These are phyloP conservation scores for Clitarchus hookeri DNA, from an alignment of 2,888 invertebrate species.

Conservation along the genomic window DNA sequence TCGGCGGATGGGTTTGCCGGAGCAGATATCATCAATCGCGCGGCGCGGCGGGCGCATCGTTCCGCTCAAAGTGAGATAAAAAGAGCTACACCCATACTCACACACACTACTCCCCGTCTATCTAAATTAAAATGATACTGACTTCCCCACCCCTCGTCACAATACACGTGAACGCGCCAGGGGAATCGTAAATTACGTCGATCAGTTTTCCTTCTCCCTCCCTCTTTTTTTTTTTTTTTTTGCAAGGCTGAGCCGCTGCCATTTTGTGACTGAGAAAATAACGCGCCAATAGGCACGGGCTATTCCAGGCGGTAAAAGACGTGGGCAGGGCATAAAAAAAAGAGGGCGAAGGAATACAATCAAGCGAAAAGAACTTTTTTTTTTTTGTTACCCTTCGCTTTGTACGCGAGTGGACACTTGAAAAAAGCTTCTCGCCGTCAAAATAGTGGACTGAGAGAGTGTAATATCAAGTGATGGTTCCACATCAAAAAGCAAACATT, in stretches of 20 bases:
- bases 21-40: neutral
- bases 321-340: neutral
- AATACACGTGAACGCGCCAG: neutral
- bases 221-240: neutral
- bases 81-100: neutral
- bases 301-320: neutral
- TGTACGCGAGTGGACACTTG: too few species aligned
- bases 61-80: neutral
- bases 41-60: neutral
- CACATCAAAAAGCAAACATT: too few species aligned
- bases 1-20: neutral
- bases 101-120: neutral
- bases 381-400: neutral
- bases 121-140: slow-evolving; percentile 11
- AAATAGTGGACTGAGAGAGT: too few species aligned
- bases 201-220: neutral
- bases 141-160: neutral
- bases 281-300: neutral
- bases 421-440: too few species aligned
- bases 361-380: neutral
- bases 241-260: neutral
- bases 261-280: neutral
- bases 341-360: neutral
- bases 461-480: too few species aligned
- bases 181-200: slow-evolving; percentile 14